These are phyloP conservation scores for Eustalomyia histrio DNA, from an alignment of 2,888 invertebrate genomes.

Conservation along the genomic window DNA sequence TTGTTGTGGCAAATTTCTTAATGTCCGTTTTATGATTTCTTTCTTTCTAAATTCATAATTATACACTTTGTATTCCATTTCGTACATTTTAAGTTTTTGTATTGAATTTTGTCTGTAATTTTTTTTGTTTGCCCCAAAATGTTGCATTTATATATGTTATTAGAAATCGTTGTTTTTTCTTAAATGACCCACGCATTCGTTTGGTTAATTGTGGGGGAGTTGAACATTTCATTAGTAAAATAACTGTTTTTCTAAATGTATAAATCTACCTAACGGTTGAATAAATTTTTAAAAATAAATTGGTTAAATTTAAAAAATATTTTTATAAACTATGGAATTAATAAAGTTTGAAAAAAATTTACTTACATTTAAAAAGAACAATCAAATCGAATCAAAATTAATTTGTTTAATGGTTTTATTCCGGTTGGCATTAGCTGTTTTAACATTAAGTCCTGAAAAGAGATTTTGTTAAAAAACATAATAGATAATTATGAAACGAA, in stretches of 20 bases:
- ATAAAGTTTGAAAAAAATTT: not conserved
- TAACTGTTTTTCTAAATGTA: conserved; percentile 47
- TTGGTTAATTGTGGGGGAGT: conserved; percentile 64
- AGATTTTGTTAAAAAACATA: too few species aligned
- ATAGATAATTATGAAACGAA: too few species aligned
- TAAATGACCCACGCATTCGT: conserved; percentile 64
- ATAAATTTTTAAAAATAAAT: conserved; percentile 2
- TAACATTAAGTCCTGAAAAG: too few species aligned
- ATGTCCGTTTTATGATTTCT: conserved; percentile 37
- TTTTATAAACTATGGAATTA: not conserved
- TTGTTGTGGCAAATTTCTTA: not conserved
- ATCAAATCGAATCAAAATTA: too few species aligned
- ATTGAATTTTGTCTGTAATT: conserved; percentile 15
- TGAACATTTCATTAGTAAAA: conserved; percentile 65
- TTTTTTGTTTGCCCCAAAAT: conserved; percentile 28
- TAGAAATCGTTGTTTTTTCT: conserved; percentile 17
- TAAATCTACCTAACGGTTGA: conserved; percentile 40
- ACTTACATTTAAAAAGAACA: too few species aligned
- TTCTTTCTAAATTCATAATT: conserved; percentile 54
- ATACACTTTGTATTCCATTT: conserved; percentile 23
- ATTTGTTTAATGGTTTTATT: too few species aligned
- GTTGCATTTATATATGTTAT: conserved; percentile 47
- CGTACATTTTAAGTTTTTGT: conserved; percentile 7
- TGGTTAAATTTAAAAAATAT: conserved; percentile 11
- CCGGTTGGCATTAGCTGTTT: too few species aligned